A percentile compares a stretch with the other conserved stretches of the same genome.
Evolutionary conservation across 2,797 vertebrate genomes (phyloP).

Genomic region (Nannoperca obscura): DNA sequence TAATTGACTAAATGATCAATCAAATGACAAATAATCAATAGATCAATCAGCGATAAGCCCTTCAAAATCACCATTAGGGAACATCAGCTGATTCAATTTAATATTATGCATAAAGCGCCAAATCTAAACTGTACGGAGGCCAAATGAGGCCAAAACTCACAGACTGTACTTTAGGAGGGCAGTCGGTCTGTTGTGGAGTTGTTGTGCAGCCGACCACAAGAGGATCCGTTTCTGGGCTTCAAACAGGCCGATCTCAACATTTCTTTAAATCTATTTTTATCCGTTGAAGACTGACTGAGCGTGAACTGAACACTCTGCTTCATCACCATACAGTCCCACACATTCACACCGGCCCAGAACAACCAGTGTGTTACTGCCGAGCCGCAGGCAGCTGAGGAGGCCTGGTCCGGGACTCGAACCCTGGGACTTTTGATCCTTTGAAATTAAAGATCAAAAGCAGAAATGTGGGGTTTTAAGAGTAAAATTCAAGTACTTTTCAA

Average conservation of each 20-base stretch:
- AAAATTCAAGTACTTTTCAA: too few species aligned
- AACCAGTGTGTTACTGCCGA: conserved; percentile 35
- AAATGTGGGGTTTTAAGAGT: too few species aligned
- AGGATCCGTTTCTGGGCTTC: conserved; percentile 31
- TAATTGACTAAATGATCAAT: background rate
- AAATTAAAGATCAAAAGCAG: too few species aligned
- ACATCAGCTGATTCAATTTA: background rate
- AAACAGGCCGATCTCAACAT: conserved; percentile 48
- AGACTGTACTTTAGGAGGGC: background rate
- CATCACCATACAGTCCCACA: conserved; percentile 52
- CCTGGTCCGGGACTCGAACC: too few species aligned
- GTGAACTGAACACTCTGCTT: conserved; percentile 62
- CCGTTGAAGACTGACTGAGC: conserved; percentile 54
- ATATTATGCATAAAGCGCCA: too few species aligned
- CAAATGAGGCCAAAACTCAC: background rate
- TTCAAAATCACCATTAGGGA: background rate
- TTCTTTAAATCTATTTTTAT: conserved; percentile 67
- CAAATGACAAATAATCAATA: background rate
- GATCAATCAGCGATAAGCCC: background rate
- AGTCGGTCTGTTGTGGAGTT: background rate
- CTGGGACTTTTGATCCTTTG: too few species aligned
- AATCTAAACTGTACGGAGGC: too few species aligned
- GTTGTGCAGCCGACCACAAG: conserved; percentile 24
- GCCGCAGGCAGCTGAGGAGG: conserved; percentile 19
- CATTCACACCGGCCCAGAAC: conserved; percentile 54